phyloP scores from a whole-genome alignment of 2,113 vertebrate genomes.

The Oreochromis niloticus region DNA sequence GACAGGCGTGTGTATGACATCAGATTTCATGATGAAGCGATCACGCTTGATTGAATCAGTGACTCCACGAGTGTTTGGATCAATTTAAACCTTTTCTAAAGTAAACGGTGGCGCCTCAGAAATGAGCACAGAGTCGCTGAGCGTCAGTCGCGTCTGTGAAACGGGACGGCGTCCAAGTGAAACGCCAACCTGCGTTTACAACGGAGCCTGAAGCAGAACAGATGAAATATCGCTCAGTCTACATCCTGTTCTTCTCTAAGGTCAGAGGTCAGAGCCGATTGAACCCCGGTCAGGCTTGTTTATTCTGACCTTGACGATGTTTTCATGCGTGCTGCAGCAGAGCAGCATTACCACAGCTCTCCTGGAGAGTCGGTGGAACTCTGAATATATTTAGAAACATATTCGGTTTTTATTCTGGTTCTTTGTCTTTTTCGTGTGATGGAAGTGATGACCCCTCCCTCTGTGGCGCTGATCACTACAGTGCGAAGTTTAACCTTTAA shows the following conservation, averaged over 20 bases:
- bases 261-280: background rate
- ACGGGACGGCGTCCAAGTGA: background rate
- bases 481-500: background rate
- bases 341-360: background rate
- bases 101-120: background rate
- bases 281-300: background rate
- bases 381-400: background rate
- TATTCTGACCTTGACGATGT: background rate
- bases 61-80: background rate
- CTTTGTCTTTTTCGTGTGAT: background rate
- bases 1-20: background rate
- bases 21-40: background rate
- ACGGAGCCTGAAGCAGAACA: background rate
- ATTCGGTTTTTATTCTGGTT: background rate
- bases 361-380: background rate
- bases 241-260: background rate
- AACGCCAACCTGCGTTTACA: fast-evolving
- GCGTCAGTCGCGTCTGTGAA: background rate
- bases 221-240: background rate
- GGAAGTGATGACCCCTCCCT: background rate
- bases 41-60: background rate
- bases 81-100: background rate
- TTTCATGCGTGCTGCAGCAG: background rate
- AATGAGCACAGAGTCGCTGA: background rate
- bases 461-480: background rate